These are phyloP conservation scores for Corticium candelabrum DNA, from an alignment of 37 sponge, comb jelly and placozoan species.

Conservation along the genomic window DNA sequence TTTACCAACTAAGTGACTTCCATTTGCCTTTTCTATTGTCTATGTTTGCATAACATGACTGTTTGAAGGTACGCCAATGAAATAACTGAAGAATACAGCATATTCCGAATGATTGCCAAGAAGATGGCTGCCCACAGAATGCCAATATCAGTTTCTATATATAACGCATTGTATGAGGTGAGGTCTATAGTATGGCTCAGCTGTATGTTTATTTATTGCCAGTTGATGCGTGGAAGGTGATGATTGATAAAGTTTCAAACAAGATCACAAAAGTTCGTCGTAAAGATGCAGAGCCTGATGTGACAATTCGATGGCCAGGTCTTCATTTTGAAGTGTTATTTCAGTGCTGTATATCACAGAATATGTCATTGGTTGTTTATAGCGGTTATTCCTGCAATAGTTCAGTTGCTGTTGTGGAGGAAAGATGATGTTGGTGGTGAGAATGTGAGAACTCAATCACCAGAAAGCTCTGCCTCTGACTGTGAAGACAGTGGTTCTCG, in stretches of 20 bases:
- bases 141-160: slow-evolving; percentile 49
- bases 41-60: no score
- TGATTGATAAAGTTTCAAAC: slow-evolving; percentile 30
- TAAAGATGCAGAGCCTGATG: neutral
- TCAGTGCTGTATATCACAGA: no score
- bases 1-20: neutral
- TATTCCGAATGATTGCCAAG: neutral
- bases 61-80: no score
- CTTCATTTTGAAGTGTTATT: no score
- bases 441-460: no score
- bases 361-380: no score
- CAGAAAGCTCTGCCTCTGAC: no score
- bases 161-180: slow-evolving; percentile 68
- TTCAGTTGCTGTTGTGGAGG: neutral
- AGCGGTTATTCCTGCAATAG: neutral
- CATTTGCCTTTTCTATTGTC: neutral
- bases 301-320: neutral
- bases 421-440: no score
- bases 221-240: no score
- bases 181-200: neutral
- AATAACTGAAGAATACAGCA: neutral
- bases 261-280: slow-evolving; percentile 17
- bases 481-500: no score
- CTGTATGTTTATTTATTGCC: neutral
- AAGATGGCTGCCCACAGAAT: slow-evolving; percentile 2